phyloP scores from a whole-genome alignment of 2,113 vertebrate genomes.

The Tachysurus fulvidraco region DNA sequence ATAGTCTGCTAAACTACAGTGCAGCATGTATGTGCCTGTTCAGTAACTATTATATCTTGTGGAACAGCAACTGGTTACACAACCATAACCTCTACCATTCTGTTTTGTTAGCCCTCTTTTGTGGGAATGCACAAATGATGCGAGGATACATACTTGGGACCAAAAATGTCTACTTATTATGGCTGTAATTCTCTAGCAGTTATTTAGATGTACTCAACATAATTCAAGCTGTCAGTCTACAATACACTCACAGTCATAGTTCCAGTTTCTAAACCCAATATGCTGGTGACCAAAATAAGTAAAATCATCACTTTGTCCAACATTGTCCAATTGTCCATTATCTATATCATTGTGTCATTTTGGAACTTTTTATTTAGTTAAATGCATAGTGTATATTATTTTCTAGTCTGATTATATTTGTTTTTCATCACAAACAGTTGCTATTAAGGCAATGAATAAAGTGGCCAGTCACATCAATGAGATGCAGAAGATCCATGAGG shows the following conservation, averaged over 20 bases:
- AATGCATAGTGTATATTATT: background rate
- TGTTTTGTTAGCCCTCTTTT: background rate
- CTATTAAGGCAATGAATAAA: constrained; percentile 98
- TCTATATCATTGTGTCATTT: background rate
- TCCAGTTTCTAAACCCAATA: background rate
- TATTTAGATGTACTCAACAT: background rate
- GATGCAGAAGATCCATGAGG: constrained; percentile 99
- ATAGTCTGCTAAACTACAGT: background rate
- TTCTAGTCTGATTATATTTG: constrained; percentile 14
- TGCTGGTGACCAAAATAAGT: background rate
- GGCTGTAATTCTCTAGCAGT: background rate
- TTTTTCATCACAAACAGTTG: constrained; percentile 75
- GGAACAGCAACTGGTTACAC: background rate
- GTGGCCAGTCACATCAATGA: constrained; percentile 99
- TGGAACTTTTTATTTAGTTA: background rate
- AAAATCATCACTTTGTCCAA: background rate
- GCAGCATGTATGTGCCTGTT: background rate
- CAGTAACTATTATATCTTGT: background rate
- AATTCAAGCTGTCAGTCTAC: background rate
- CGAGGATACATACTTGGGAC: background rate
- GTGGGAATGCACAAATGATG: background rate
- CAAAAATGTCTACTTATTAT: background rate
- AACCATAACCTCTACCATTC: background rate
- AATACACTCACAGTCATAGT: background rate
- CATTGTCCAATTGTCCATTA: background rate